Conservation (phyloP, 2,888 invertebrate species). For the Andrena bucephala region DNA sequence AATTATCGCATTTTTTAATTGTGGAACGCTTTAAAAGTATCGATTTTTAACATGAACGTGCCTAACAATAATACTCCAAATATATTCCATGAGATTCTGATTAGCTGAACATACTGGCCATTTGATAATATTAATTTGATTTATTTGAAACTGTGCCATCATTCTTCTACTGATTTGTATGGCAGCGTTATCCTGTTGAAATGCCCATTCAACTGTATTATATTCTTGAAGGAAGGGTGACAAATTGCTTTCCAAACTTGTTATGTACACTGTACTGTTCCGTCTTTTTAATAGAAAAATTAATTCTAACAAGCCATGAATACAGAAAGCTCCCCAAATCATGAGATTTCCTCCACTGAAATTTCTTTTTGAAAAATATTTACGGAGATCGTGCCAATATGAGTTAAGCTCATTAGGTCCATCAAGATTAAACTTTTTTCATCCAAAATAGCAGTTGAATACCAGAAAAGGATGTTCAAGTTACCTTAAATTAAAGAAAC, state of each 20-base stretch:
- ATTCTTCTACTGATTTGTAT: conserved; percentile 1
- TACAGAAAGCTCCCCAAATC: background rate
- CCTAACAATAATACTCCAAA: background rate
- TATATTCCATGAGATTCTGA: conserved; percentile 16
- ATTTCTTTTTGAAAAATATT: conserved; percentile 1
- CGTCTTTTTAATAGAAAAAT: background rate
- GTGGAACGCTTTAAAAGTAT: background rate
- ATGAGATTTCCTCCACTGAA: background rate
- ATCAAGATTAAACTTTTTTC: too few species aligned
- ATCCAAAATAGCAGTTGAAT: too few species aligned
- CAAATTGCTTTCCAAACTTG: background rate
- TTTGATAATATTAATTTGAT: conserved; percentile 11
- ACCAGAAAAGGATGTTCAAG: too few species aligned
- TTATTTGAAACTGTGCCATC: conserved; percentile 12
- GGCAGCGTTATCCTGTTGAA: conserved; percentile 8
- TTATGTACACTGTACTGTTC: background rate
- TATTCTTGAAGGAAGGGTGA: conserved; percentile 6
- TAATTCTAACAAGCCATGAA: background rate
- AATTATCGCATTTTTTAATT: background rate
- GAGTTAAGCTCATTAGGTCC: too few species aligned
- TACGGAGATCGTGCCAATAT: background rate
- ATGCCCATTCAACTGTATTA: background rate
- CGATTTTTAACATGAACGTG: background rate
- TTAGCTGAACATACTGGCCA: conserved; percentile 2
- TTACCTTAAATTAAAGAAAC: too few species aligned